These are phyloP conservation scores for Lithophane ornitopus DNA, from an alignment of 2,888 invertebrate genomes.

Conservation along the genomic window DNA sequence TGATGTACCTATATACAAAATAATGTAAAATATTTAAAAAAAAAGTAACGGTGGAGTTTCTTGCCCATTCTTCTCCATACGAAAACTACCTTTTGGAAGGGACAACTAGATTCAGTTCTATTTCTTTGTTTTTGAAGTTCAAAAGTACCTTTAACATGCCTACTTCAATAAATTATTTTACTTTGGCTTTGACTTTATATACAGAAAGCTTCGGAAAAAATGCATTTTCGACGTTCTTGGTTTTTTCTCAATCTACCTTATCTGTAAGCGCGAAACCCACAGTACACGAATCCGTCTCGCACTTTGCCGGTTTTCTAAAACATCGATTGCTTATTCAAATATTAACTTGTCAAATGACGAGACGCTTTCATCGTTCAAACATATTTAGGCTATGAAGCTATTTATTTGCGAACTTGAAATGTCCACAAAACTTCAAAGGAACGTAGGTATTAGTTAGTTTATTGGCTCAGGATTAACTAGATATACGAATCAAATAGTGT, in stretches of 20 bases:
- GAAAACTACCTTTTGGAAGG: too few species aligned
- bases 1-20: too few species aligned
- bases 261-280: not conserved
- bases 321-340: constrained; percentile 29
- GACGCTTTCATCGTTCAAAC: constrained; percentile 31
- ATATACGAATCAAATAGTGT: constrained; percentile 35
- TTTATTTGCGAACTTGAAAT: constrained; percentile 51
- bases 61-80: too few species aligned
- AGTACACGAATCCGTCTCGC: not conserved
- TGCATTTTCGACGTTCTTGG: not conserved
- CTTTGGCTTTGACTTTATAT: too few species aligned
- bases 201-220: not conserved
- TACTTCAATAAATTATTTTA: too few species aligned
- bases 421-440: constrained; percentile 47
- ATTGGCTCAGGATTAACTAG: constrained; percentile 31
- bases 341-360: constrained; percentile 35
- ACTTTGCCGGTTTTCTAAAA: constrained; percentile 22
- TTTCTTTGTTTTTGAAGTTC: too few species aligned
- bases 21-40: too few species aligned
- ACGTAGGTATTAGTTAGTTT: constrained; percentile 40
- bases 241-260: not conserved
- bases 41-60: too few species aligned
- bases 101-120: too few species aligned
- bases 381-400: constrained; percentile 26
- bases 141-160: too few species aligned